Base-by-base conservation (phyloP, 1,140 invertebrate species). In the Scaptomyza hsui region DNA sequence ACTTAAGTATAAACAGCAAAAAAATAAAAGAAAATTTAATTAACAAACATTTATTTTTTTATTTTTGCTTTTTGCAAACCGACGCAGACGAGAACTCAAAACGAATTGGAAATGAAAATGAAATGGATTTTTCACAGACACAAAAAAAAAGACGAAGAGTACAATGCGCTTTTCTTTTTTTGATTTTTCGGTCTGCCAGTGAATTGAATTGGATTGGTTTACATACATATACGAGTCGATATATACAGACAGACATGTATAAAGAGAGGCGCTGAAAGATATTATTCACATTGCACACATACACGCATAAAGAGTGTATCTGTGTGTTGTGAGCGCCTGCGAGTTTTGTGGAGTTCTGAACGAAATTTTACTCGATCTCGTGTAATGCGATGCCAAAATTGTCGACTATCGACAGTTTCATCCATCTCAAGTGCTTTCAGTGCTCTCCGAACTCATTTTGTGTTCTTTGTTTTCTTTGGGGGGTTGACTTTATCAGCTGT, bases 371-470 rank as follows among this genome's bases (percentile, higher is more conserved):
- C 29, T 51, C 48, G 19, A 5, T 21, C n/a, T 64, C 64, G 37
- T 85, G 80, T 85, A 85, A 85, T 85, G 73, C 47, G 80, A 85
- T 85, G 81, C 80, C 80, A 85, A 85, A 85, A 85, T 85, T 53
- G 65, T 80, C 26, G 1, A 77, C 44, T 61, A 39, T 53, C 39
- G 52, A 60, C 44, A 65, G 61, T 39, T 56, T 12, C n/a, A n/a
- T 37, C 26, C 26, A 29, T 74, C 49, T 71, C 39, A 49, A 64
- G 67, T 70, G 60, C 49, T 49, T 21, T 35, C 60, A 12, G n/a
- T n/a, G 39, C 18, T 48, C 19, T 18, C 18, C 21, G 42, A 12
- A 16, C 42, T 19, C 5, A 10, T 45, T 12, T n/a, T 19, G 1
- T 9, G 1, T 16, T 9, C 4, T 3, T 10, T 18, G 0, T 48